Conservation (phyloP, 2,888 invertebrate genomes). For the Ennomos fuscantarius region DNA sequence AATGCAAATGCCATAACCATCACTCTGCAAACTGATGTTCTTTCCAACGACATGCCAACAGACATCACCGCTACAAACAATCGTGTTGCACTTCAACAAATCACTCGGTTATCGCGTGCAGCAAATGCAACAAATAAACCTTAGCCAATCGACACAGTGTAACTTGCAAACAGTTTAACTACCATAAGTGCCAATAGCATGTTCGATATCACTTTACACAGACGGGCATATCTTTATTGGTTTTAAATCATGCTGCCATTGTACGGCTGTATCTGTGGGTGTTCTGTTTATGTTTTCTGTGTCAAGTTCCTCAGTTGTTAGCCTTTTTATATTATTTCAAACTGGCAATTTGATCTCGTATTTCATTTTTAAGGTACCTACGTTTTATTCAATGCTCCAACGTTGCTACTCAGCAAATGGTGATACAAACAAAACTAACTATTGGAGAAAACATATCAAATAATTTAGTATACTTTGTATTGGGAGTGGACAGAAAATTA, state of each 20-base stretch:
- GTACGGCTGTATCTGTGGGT: conserved; percentile 10
- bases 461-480: too few relatives aligned
- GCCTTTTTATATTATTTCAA: background rate
- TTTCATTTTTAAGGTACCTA: background rate
- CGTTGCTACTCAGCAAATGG: too few relatives aligned
- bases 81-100: conserved; percentile 30
- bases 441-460: too few relatives aligned
- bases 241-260: conserved; percentile 36
- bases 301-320: conserved; percentile 7
- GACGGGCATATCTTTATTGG: conserved; percentile 41
- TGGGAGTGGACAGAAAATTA: too few relatives aligned
- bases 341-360: background rate
- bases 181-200: conserved; percentile 49
- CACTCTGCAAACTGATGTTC: background rate
- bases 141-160: conserved; percentile 45
- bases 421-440: too few relatives aligned
- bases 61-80: conserved; percentile 17
- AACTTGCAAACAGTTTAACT: too few relatives aligned
- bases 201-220: conserved; percentile 48
- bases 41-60: conserved; percentile 12
- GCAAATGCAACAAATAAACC: conserved; percentile 52
- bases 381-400: too few relatives aligned
- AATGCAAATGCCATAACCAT: conserved; percentile 5
- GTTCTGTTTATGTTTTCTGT: conserved; percentile 12
- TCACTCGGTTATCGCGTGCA: conserved; percentile 56